Evolutionary conservation across 2,888 invertebrate genomes (phyloP), one percentile per base, ranked within the genome.

Genomic region (Scaptomyza flava): DNA sequence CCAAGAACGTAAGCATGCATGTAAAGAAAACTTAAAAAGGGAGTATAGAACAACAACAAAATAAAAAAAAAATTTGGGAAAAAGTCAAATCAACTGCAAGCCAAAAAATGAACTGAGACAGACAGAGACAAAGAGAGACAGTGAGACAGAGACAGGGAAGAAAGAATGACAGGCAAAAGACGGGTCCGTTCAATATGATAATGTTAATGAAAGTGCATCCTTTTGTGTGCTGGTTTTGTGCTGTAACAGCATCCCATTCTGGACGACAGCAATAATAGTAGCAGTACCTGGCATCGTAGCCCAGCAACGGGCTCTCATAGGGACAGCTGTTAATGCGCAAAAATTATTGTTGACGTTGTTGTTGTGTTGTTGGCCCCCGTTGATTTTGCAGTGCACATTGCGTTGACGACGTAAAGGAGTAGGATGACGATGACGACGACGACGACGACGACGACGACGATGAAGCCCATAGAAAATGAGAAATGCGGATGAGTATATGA

Each of bases 261-360:
- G 41, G 27, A 30, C 23, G 33, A 41, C 43, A 51, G 47, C 62
- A 64, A 65, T 71, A 77, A 61, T 38, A 6, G 36, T 34, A 34
- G 36, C 64, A 77, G 65, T 92, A 92, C 92, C 92, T 92, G 84
- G 91, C 87, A 72, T 92, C 92, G 72, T 90, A 91, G 72, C 90
- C 90, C 83, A 92, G 80, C 61, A 89, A 79, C 66, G 91, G 89
- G 77, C 92, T 92, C 86, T 92, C 92, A 68, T 89, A 92, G 66
- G 90, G 85, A 71, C 86, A 88, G 77, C 91, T 91, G 79, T 67
- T 82, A 82, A 83, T 84, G 70, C 78, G 72, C 62, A 76, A 84
- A 74, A 75, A 78, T 78, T 41, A 41, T 41, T 9, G 41, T 41
- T 17, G 41, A 9, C 9, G 76, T 79, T 50, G 60, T 54, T 33